Evolutionary conservation across 64 coral and sea anemone species (phyloP).

Genomic region (Catalaphyllia jardinei): DNA sequence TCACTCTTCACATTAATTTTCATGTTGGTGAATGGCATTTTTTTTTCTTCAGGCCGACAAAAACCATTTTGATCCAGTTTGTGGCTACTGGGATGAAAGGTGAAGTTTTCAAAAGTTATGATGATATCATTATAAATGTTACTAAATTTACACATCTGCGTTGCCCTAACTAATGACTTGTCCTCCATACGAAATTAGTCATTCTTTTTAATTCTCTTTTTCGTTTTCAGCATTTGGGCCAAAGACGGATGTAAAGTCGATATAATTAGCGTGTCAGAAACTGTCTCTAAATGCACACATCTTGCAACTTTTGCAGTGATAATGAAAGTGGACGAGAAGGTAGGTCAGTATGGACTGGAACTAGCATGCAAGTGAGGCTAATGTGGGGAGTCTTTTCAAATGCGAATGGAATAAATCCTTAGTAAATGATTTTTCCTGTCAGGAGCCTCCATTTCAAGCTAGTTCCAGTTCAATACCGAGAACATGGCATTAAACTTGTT

Average conservation of each 20-base stretch:
- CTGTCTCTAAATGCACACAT: slow-evolving; percentile 15
- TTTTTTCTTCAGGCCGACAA: background rate
- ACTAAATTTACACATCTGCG: no score
- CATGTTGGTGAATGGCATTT: background rate
- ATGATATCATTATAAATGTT: no score
- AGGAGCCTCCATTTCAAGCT: background rate
- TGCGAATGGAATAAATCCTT: no score
- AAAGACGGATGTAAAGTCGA: slow-evolving; percentile 47
- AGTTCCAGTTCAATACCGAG: no score
- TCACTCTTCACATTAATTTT: no score
- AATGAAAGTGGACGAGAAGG: slow-evolving; percentile 23
- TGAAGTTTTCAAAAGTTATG: background rate
- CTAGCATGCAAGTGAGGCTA: no score
- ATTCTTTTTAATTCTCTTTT: background rate
- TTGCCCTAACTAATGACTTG: no score
- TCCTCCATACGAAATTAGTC: background rate
- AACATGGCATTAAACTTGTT: no score
- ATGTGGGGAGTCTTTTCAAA: no score
- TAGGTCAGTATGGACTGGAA: background rate
- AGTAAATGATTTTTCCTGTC: background rate
- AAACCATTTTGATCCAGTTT: background rate
- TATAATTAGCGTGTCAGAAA: slow-evolving; percentile 21
- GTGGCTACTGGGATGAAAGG: slow-evolving; percentile 5
- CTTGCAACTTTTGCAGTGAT: slow-evolving; percentile 44
- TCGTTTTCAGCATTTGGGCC: background rate